Base-by-base conservation (phyloP, 64 coral and sea anemone genomes). In the Trachythela sp. region DNA sequence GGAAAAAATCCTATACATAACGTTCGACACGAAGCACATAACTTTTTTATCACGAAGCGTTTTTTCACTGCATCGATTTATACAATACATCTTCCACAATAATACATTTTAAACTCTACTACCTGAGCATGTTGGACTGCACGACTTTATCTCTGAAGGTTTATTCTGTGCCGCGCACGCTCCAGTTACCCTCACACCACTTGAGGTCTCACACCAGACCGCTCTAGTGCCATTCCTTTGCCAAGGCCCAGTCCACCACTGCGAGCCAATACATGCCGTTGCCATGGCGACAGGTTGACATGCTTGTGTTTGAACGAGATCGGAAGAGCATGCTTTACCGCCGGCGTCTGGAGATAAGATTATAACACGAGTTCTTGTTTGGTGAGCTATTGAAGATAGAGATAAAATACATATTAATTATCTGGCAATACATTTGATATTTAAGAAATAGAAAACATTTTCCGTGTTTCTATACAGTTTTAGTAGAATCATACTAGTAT, bases 61-160 rank as follows among this genome's bases (percentile, higher is more conserved):
- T n/a, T n/a, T n/a, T n/a, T n/a, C n/a, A n/a, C n/a, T n/a, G n/a
- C n/a, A n/a, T n/a, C n/a, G n/a, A n/a, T n/a, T n/a, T n/a, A n/a
- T 35, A 31, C 68, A 72, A 72, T 2, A 27, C 24, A n/a, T n/a
- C n/a, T n/a, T n/a, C n/a, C n/a, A n/a, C n/a, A n/a, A n/a, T n/a
- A n/a, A n/a, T n/a, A n/a, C n/a, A n/a, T n/a, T n/a, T n/a, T 29
- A 80, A 14, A 37, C 15, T 34, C 31, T 39, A 35, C 15, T 80
- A 80, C 75, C 75, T 80, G 75, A 80, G 33, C 75, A 80, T 17
- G 0, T 80, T 80, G 75, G 75, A 80, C 18, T 39, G 30, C 75
- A 80, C 4, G 34, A 30, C 20, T 34, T 80, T 80, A 8, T 80
- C 8, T 35, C 31, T 11, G 75, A 39, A 37, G 75, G 75, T 80